These are phyloP conservation scores for Steinernema carpocapsae DNA, from an alignment of 2,888 invertebrate genomes.

Conservation along the genomic window DNA sequence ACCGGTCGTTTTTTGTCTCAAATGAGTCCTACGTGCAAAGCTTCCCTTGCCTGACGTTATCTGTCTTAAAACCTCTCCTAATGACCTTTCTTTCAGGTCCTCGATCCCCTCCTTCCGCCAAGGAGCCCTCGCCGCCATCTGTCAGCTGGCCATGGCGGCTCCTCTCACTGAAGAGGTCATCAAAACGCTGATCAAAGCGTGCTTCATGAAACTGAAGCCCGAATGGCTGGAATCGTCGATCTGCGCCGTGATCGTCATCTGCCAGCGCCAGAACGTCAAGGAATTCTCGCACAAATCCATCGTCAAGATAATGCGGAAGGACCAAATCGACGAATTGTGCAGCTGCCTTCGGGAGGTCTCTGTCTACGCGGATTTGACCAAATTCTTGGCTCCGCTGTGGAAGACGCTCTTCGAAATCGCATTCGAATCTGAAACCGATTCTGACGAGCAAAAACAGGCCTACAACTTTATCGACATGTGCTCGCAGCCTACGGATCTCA, in stretches of 20 bases:
- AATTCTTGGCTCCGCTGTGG: conserved; percentile 53
- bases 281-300: conserved; percentile 54
- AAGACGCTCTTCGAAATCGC: conserved; percentile 47
- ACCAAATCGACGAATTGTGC: background rate
- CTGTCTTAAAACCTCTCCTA: too few species aligned
- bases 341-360: background rate
- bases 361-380: conserved; percentile 44
- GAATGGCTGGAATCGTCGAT: conserved; percentile 48
- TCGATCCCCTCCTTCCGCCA: conserved; percentile 13
- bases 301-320: conserved; percentile 13
- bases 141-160: conserved; percentile 54
- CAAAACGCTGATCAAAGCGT: conserved; percentile 36
- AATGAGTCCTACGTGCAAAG: too few species aligned
- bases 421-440: background rate
- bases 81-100: background rate
- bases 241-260: conserved; percentile 61
- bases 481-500: conserved; percentile 37
- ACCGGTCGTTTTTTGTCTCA: too few species aligned
- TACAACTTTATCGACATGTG: background rate
- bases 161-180: conserved; percentile 48
- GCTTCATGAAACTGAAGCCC: conserved; percentile 49
- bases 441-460: background rate
- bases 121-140: conserved; percentile 43
- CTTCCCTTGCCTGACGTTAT: too few species aligned
- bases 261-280: conserved; percentile 59